phyloP scores from a whole-genome alignment of 2,888 invertebrate species.

The Gryllus longicercus region DNA sequence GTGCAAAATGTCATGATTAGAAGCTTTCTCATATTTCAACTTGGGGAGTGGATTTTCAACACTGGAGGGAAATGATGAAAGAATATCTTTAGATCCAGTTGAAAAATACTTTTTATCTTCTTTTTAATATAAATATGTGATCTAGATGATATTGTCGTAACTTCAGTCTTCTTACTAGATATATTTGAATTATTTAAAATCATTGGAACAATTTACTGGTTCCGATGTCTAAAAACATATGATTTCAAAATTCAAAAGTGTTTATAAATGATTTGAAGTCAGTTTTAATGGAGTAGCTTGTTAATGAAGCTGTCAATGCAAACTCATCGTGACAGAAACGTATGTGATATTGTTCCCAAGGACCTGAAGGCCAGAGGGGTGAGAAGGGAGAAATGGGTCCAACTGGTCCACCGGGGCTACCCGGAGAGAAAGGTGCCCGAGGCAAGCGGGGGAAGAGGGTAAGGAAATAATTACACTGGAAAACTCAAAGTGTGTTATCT shows the following conservation, averaged over 20 bases:
- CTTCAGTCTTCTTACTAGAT: too few species aligned
- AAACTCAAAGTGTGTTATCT: neutral
- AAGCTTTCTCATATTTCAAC: too few species aligned
- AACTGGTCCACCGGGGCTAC: slow-evolving; percentile 68
- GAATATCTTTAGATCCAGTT: too few species aligned
- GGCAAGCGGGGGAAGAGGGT: slow-evolving; percentile 93
- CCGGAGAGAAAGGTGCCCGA: slow-evolving; percentile 85
- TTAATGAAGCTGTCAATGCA: neutral
- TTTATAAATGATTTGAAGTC: neutral
- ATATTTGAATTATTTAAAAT: too few species aligned
- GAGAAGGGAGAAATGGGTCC: slow-evolving; percentile 78
- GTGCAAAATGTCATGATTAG: too few species aligned
- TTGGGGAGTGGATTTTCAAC: too few species aligned
- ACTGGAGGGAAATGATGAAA: too few species aligned
- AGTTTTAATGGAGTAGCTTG: neutral
- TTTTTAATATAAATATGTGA: too few species aligned
- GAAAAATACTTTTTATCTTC: too few species aligned
- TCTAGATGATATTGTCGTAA: too few species aligned
- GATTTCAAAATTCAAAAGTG: neutral
- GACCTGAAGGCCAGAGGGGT: slow-evolving; percentile 64
- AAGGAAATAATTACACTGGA: slow-evolving; percentile 48
- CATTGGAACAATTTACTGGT: too few species aligned
- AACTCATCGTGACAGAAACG: neutral
- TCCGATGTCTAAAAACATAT: neutral
- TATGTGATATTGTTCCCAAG: slow-evolving; percentile 43